Base-by-base conservation (phyloP, 2,113 vertebrate genomes). In the Synchiropus splendidus region DNA sequence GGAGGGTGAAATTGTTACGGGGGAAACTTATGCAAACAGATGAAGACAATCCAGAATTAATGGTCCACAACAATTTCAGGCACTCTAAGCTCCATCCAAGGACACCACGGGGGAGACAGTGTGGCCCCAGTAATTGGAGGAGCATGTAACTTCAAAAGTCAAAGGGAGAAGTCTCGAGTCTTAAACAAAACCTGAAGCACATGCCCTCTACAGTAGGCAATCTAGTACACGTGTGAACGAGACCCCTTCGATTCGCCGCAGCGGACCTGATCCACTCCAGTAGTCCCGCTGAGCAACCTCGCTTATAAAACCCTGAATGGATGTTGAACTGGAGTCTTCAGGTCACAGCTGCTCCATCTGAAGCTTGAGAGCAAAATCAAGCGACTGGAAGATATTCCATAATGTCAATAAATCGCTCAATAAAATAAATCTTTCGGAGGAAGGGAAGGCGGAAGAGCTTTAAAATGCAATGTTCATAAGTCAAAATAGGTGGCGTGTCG, bases 11-110 rank as follows among this genome's bases (percentile, higher is more conserved):
- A 68, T 32, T 34, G 68, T 64, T 67, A 70, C 47, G 38, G 70
- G 21, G 52, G 54, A 70, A 67, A 79, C 75, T 74, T 79, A 77
- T 72, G 71, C 70, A 82, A 82, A 77, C 80, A 82, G 65, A 82
- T 83, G 80, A 82, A 81, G 78, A 83, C 79, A 82, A 81, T 83
- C 73, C 67, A 78, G 75, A 72, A 77, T 73, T 79, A 85, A 86
- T 79, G 78, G 72, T 74, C 78, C 72, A 51, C 69, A 78, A 75
- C 77, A 74, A 82, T 85, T 83, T 75, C 74, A 81, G 68, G 77
- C 67, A 62, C 72, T 80, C 67, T 59, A 60, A 80, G 79, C 77
- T 74, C 83, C 77, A 76, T 79, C 70, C 80, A 85, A 84, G 80
- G 80, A 85, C 77, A 83, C 73, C 68, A 71, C 71, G 69, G 76